These are phyloP conservation scores for Cygnus atratus DNA, from an alignment of 2,113 vertebrate species.

Conservation along the genomic window DNA sequence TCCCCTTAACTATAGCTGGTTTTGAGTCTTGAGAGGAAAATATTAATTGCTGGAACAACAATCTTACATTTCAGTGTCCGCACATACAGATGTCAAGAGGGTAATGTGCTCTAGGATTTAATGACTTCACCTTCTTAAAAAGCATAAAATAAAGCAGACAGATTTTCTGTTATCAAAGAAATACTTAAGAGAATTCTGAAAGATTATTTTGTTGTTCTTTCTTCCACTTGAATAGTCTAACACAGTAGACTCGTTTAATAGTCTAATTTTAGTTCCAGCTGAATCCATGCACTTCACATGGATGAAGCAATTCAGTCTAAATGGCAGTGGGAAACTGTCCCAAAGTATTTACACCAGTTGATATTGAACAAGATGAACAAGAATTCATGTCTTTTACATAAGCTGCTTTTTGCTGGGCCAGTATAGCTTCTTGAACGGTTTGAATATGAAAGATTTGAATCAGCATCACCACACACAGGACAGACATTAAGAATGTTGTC, in stretches of 20 bases:
- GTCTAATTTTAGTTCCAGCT: background rate
- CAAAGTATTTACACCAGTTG: background rate
- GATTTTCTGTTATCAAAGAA: background rate
- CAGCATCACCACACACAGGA: background rate
- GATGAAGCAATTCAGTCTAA: background rate
- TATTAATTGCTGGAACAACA: background rate
- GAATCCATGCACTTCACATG: background rate
- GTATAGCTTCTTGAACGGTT: background rate
- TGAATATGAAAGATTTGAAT: background rate
- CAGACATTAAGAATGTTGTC: background rate
- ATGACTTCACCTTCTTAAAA: background rate
- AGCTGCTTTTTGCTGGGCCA: background rate
- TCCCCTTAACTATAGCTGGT: background rate
- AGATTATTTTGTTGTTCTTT: background rate
- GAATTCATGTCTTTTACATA: background rate
- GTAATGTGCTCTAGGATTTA: background rate
- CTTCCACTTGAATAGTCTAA: background rate
- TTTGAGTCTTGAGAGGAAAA: background rate
- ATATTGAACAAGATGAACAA: background rate
- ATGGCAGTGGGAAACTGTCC: background rate
- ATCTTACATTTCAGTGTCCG: background rate
- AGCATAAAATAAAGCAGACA: background rate
- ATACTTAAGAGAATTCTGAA: background rate
- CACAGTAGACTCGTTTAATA: background rate
- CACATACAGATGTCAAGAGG: background rate